These are phyloP conservation scores for Emys orbicularis DNA, from an alignment of 2,797 vertebrate species.

Conservation along the genomic window DNA sequence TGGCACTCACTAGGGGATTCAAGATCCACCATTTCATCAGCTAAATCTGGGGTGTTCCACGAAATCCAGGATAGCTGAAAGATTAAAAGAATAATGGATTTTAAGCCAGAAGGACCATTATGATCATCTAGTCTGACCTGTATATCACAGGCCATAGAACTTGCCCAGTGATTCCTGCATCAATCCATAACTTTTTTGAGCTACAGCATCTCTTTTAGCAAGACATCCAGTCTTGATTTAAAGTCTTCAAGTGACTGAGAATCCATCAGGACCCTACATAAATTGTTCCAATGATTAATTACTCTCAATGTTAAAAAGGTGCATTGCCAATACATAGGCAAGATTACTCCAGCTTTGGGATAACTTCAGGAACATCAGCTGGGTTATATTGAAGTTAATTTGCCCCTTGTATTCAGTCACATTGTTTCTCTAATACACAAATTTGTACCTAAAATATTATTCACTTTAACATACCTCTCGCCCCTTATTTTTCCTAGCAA, in stretches of 20 bases:
- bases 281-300: neutral
- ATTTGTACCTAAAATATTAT: neutral
- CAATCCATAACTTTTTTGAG: neutral
- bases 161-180: neutral
- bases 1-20: neutral
- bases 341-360: neutral
- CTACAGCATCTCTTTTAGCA: neutral
- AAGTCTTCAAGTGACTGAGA: neutral
- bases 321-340: neutral
- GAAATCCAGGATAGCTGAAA: neutral
- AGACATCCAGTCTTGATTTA: neutral
- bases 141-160: neutral
- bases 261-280: neutral
- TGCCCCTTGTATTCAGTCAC: neutral
- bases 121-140: neutral
- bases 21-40: neutral
- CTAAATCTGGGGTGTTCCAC: neutral
- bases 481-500: neutral
- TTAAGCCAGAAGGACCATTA: accelerated
- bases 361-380: neutral
- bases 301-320: too few relatives aligned
- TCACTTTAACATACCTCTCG: neutral
- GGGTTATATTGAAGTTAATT: neutral
- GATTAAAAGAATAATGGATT: neutral
- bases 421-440: neutral